phyloP scores from a whole-genome alignment of 2,888 invertebrate species.

The Platerodrilus igneus region DNA sequence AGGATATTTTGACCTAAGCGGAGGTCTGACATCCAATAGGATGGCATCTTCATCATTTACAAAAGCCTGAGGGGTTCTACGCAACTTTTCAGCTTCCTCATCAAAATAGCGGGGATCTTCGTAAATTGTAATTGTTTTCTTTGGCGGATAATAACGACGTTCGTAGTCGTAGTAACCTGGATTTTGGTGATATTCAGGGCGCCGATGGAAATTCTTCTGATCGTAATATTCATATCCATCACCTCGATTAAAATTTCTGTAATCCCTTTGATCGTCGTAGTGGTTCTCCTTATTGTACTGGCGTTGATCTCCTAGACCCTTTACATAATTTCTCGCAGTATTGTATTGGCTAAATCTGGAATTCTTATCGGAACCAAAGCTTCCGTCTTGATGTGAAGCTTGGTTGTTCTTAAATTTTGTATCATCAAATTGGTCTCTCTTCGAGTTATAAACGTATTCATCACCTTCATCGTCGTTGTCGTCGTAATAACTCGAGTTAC shows the following conservation, averaged over 20 bases:
- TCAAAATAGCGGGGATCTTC: conserved; percentile 41
- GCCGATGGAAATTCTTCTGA: conserved; percentile 12
- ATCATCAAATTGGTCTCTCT: conserved; percentile 34
- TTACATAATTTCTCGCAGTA: conserved; percentile 38
- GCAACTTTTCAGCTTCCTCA: conserved; percentile 14
- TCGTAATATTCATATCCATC: conserved; percentile 18
- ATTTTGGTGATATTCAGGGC: conserved; percentile 5
- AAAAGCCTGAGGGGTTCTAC: no score
- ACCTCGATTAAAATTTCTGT: conserved; percentile 27
- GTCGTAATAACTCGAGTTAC: conserved; percentile 65
- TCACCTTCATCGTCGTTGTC: conserved; percentile 53
- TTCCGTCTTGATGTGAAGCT: conserved; percentile 35
- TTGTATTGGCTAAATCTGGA: conserved; percentile 38
- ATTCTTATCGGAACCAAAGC: conserved; percentile 35
- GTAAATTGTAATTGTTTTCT: conserved; percentile 42
- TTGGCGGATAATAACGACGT: conserved; percentile 17
- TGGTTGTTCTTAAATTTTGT: conserved; percentile 30
- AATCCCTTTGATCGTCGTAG: conserved; percentile 35
- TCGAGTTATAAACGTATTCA: conserved; percentile 40
- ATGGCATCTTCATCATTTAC: conserved; percentile 33
- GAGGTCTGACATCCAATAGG: conserved; percentile 33
- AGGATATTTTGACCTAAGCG: conserved; percentile 18
- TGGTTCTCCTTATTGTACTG: conserved; percentile 39
- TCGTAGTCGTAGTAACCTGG: background rate
- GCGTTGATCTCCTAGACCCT: conserved; percentile 35